These are phyloP conservation scores for Lissonota sp. DNA, from an alignment of 2,888 invertebrate species.

Conservation along the genomic window DNA sequence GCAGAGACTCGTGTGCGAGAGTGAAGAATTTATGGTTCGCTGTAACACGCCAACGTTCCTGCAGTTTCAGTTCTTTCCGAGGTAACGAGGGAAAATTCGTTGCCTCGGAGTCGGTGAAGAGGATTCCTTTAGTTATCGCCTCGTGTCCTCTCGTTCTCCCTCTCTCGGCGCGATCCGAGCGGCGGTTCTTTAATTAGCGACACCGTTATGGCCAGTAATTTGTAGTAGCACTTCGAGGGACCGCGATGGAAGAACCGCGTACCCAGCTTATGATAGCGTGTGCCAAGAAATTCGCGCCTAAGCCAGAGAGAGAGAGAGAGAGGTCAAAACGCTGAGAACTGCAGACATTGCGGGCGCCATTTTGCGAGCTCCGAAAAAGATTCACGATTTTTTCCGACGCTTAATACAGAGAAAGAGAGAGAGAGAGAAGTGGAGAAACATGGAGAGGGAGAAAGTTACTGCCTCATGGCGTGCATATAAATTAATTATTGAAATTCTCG, in stretches of 20 bases:
- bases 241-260: conserved; percentile 20
- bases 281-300: conserved; percentile 57
- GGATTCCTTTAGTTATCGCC: conserved; percentile 15
- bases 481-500: conserved; percentile 40
- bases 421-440: not conserved
- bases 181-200: conserved; percentile 65
- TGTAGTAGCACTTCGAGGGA: conserved; percentile 60
- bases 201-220: conserved; percentile 65
- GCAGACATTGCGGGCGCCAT: conserved; percentile 4
- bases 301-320: not conserved
- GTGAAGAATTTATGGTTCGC: conserved; percentile 57
- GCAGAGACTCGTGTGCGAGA: conserved; percentile 20
- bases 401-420: not conserved
- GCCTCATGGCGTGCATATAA: conserved; percentile 28
- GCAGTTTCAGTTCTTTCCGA: conserved; percentile 36
- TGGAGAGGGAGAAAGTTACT: not conserved
- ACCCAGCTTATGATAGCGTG: conserved; percentile 25
- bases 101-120: conserved; percentile 12
- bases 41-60: conserved; percentile 25
- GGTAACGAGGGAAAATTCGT: conserved; percentile 18
- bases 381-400: conserved; percentile 36
- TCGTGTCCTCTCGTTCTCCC: conserved; percentile 4
- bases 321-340: not conserved
- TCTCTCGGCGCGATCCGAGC: conserved; percentile 23
- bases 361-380: conserved; percentile 40